Base-by-base conservation (phyloP, 2,113 vertebrate genomes). In the Dascyllus trimaculatus region DNA sequence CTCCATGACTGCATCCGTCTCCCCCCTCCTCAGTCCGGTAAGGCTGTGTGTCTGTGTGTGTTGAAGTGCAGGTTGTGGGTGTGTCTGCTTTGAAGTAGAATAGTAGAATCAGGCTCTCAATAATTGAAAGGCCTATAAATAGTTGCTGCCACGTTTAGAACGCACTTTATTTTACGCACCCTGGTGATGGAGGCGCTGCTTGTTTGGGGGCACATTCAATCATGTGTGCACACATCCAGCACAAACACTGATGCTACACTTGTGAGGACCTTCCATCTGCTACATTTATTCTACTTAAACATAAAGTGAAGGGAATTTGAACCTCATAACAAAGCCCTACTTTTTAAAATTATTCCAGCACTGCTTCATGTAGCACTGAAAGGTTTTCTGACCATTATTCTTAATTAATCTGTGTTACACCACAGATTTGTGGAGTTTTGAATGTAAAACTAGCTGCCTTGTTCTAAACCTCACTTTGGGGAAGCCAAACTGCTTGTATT, bases 61-160 rank as follows among this genome's bases (percentile, higher is more conserved):
- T 40, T 40, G 6, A 40, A 10, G 45, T 26, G 66, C 11, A 43
- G 38, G 38, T 40, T 13, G 40, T 43, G 11, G 13, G 40, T 43
- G 40, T 43, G 21, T 19, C 29, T 3, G 68, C 71, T 86, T 85
- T 80, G 75, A 80, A 86, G 49, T 76, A 56, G 38, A 73, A 71
- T 77, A 58, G 64, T 71, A 59, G 73, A 74, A 75, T 83, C 32
- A 1, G 57, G 53, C 53, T 73, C 60, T 84, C 63, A 64, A 65
- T 90, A 80, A 86, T 70, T 71, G 54, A 86, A 70, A 46, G 14
- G 14, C 26, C 25, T 87, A 85, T 88, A 92, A 92, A 90, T 91
- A 92, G 80, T 72, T 21, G 26, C 51, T 75, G 80, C 82, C 82
- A 84, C 91, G 84, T 92, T 89, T 89, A 85, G 77, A 88, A 48